A percentile compares a stretch with the other conserved stretches of the same genome.
phyloP scores from a whole-genome alignment of 2,113 vertebrate genomes.

The Capreolus pygargus region DNA sequence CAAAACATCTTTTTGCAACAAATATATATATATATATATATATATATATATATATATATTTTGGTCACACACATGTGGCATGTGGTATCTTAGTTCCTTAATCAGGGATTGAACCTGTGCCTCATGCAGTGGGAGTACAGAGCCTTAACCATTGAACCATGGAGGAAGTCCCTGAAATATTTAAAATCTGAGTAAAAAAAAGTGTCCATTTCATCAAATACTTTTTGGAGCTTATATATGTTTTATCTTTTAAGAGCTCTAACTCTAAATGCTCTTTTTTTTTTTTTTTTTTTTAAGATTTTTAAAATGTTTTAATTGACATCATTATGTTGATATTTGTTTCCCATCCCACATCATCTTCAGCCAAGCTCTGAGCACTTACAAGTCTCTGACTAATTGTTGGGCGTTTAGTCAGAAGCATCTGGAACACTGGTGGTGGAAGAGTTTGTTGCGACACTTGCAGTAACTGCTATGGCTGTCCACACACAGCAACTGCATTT shows the following conservation, averaged over 20 bases:
- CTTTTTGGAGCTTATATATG: not conserved
- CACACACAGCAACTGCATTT: conserved; percentile 97
- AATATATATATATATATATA: not conserved
- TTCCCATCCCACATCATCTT: no score
- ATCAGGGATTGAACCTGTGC: not conserved
- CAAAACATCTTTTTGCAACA: not conserved
- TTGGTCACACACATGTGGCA: not conserved
- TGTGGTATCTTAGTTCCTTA: not conserved
- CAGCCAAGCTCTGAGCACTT: no score
- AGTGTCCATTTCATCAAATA: not conserved
- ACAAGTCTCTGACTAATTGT: conserved; percentile 91
- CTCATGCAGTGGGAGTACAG: not conserved
- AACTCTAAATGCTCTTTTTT: not conserved
- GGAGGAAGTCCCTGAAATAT: not conserved
- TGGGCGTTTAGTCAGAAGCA: conserved; percentile 97
- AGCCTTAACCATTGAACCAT: not conserved
- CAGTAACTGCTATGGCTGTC: conserved; percentile 96
- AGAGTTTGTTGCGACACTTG: conserved; percentile 82
- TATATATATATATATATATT: not conserved
- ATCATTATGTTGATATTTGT: no score
- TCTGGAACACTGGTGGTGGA: conserved; percentile 93
- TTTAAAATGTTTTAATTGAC: no score
- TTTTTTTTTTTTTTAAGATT: no score
- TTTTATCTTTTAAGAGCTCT: not conserved
- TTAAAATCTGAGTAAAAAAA: conserved; percentile 27